Conservation (phyloP, 30 jellyfish, hydroid and myxozoan genomes). For the Hydra vulgaris region DNA sequence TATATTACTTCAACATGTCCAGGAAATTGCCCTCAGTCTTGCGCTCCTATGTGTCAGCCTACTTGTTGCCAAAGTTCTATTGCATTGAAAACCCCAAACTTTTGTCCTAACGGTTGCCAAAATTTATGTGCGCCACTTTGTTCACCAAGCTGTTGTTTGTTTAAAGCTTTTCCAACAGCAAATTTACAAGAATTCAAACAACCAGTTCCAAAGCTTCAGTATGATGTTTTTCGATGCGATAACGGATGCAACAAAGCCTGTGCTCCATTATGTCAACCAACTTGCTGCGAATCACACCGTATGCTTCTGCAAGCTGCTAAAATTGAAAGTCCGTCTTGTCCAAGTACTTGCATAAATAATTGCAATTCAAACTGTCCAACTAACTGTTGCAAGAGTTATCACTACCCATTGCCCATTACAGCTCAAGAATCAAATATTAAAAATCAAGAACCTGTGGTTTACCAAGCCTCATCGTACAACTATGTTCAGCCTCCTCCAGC, state of each 20-base stretch:
- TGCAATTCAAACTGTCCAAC: conserved; percentile 18
- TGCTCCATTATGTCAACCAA: conserved; percentile 57
- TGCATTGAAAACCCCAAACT: conserved; percentile 30
- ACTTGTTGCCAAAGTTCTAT: conserved; percentile 58
- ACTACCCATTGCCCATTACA: background rate
- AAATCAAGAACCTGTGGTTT: background rate
- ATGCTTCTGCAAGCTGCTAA: conserved; percentile 31
- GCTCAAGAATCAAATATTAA: too few relatives aligned
- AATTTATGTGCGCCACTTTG: conserved; percentile 42
- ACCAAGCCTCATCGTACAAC: background rate
- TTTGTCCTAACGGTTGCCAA: conserved; percentile 33
- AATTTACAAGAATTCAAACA: background rate
- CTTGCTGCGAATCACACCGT: conserved; percentile 50
- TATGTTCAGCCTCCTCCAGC: background rate
- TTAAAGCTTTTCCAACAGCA: conserved; percentile 35
- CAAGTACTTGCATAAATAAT: background rate
- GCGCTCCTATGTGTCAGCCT: conserved; percentile 60
- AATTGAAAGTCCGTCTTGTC: conserved; percentile 10
- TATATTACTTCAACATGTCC: conserved; percentile 31
- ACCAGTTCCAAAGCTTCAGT: conserved; percentile 17
- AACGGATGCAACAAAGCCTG: conserved; percentile 27
- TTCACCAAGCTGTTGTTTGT: conserved; percentile 53
- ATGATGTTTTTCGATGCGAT: conserved; percentile 23
- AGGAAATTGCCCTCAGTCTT: conserved; percentile 19
- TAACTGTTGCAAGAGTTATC: conserved; percentile 1